phyloP scores from a whole-genome alignment of 2,888 invertebrate species.

The Dicyrtoma fusca region DNA sequence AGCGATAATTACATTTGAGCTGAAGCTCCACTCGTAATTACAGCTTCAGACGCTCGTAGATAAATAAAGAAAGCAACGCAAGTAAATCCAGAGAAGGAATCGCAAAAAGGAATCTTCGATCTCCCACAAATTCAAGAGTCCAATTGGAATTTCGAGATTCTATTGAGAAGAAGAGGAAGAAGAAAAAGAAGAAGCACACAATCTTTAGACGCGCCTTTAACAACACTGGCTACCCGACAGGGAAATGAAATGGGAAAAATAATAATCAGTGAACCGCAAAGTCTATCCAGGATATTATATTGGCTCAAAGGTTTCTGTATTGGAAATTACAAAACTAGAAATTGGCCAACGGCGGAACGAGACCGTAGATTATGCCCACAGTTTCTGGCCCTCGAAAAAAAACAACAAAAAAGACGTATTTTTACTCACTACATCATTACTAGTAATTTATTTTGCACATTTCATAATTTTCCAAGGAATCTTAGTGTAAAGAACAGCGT shows the following conservation, averaged over 20 bases:
- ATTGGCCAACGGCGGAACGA: too few species aligned
- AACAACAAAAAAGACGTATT: too few species aligned
- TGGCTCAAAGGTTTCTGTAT: slow-evolving; percentile 36
- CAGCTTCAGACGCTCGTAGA: background rate
- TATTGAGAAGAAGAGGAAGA: background rate
- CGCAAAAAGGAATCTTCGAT: background rate
- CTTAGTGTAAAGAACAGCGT: too few species aligned
- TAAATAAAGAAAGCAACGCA: background rate
- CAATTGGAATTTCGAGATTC: background rate
- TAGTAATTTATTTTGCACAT: too few species aligned
- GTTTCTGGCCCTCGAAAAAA: too few species aligned
- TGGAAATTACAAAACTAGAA: slow-evolving; percentile 38
- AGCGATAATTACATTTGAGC: slow-evolving; percentile 25
- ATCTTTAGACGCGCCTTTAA: background rate
- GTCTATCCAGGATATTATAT: slow-evolving; percentile 41
- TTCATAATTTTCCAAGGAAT: too few species aligned
- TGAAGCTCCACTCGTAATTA: background rate
- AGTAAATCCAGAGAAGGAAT: background rate
- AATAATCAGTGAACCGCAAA: slow-evolving; percentile 42
- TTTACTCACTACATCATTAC: too few species aligned
- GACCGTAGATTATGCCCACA: too few species aligned
- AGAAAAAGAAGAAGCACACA: background rate
- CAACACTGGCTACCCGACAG: slow-evolving; percentile 13
- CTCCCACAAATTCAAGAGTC: background rate
- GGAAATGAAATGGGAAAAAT: slow-evolving; percentile 41